Percentiles rank a stretch among this genome's conserved stretches.
Conservation (phyloP, 2,797 vertebrate genomes). For the Leptodactylus fallax region DNA sequence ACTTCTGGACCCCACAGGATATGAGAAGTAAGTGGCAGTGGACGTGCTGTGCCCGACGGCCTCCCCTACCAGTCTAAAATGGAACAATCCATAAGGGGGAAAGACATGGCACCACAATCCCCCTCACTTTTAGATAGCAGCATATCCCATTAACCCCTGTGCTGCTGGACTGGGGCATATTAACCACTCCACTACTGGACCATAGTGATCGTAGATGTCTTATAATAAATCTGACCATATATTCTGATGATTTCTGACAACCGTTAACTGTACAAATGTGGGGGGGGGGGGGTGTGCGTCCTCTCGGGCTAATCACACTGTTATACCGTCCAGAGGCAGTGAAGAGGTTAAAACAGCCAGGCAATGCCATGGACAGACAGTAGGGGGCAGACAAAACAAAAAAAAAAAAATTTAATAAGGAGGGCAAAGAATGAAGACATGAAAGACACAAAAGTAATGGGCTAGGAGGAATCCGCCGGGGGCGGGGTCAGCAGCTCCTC, state of each 20-base stretch:
- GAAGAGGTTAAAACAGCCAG: constrained; percentile 5
- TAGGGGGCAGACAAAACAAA: background rate
- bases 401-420: background rate
- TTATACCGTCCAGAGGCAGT: background rate
- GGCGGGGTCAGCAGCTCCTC: constrained; percentile 28
- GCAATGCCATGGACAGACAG: background rate
- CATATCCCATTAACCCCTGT: background rate
- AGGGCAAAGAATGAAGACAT: background rate
- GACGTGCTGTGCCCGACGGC: background rate
- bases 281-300: background rate
- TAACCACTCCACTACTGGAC: constrained; percentile 1
- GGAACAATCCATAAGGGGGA: background rate
- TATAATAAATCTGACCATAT: background rate
- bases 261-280: background rate
- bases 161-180: background rate
- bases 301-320: background rate
- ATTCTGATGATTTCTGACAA: background rate
- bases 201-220: background rate
- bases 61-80: background rate
- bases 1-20: constrained; percentile 21
- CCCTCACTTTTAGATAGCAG: background rate
- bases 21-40: constrained; percentile 27
- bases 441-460: background rate
- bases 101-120: background rate
- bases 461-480: background rate